A percentile compares a stretch with the other conserved stretches of the same genome.
Evolutionary conservation across 2,888 invertebrate genomes (phyloP).

Genomic region (Pasiphila rectangulata): DNA sequence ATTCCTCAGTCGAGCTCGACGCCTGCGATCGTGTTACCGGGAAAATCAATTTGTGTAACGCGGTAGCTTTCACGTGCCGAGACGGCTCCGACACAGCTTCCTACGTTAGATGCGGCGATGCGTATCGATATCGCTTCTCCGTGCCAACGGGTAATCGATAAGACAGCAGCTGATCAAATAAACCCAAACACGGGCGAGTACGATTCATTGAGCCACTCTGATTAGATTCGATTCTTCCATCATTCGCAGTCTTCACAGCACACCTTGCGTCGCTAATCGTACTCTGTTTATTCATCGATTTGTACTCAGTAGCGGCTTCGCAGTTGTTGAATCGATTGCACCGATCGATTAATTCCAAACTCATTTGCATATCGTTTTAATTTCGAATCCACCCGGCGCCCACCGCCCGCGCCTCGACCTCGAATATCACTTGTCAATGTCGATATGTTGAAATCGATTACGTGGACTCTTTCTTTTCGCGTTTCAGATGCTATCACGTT

Average conservation of each 20-base stretch:
- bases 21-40: constrained; percentile 42
- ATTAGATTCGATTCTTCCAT: constrained; percentile 63
- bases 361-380: constrained; percentile 78
- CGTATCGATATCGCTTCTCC: constrained; percentile 40
- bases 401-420: constrained; percentile 68
- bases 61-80: constrained; percentile 51
- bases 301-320: constrained; percentile 68
- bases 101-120: constrained; percentile 20
- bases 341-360: constrained; percentile 67
- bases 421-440: constrained; percentile 66
- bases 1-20: constrained; percentile 62
- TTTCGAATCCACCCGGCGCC: constrained; percentile 75
- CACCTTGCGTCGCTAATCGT: constrained; percentile 67
- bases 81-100: constrained; percentile 14
- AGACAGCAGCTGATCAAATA: constrained; percentile 54
- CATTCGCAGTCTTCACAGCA: constrained; percentile 43
- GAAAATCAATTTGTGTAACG: constrained; percentile 56
- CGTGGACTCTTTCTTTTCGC: constrained; percentile 62
- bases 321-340: constrained; percentile 67
- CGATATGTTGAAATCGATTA: constrained; percentile 74
- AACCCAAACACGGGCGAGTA: constrained; percentile 53
- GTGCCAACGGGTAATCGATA: constrained; percentile 54
- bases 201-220: constrained; percentile 58
- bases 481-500: constrained; percentile 59
- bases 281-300: constrained; percentile 74